Conservation (phyloP, 2,888 invertebrate genomes). For the Cheilosia vernalis region DNA sequence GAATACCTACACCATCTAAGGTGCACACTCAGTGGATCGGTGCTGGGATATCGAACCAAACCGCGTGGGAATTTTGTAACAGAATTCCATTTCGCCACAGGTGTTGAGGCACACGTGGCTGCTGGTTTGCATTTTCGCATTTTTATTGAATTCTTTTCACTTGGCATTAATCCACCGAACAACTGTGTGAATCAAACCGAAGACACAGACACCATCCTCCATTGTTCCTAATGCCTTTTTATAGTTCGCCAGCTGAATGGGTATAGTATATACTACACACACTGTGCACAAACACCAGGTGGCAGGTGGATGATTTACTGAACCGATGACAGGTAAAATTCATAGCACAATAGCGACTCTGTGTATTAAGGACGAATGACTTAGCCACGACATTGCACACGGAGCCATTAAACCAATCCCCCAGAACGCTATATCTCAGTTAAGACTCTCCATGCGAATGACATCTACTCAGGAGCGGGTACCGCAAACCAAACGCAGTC, state of each 20-base stretch:
- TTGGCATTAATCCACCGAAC: constrained; percentile 60
- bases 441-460: background rate
- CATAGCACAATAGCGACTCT: constrained; percentile 39
- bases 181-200: constrained; percentile 56
- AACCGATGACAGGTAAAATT: constrained; percentile 64
- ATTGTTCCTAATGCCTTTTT: constrained; percentile 12
- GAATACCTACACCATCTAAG: constrained; percentile 31
- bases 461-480: background rate
- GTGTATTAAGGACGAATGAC: constrained; percentile 6
- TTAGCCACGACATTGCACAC: background rate
- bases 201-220: constrained; percentile 34
- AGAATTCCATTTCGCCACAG: constrained; percentile 72
- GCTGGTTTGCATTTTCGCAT: constrained; percentile 72
- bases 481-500: constrained; percentile 3
- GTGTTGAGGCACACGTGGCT: constrained; percentile 45
- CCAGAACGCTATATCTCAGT: constrained; percentile 12
- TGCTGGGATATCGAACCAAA: constrained; percentile 46
- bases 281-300: constrained; percentile 53
- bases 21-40: too few relatives aligned
- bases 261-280: background rate
- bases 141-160: constrained; percentile 64
- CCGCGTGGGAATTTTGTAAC: constrained; percentile 72
- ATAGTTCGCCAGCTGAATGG: background rate
- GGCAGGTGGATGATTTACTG: constrained; percentile 63
- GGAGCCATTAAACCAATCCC: constrained; percentile 14